Evolutionary conservation across 2,888 invertebrate genomes (phyloP).

Genomic region (Chelonus formosanus): DNA sequence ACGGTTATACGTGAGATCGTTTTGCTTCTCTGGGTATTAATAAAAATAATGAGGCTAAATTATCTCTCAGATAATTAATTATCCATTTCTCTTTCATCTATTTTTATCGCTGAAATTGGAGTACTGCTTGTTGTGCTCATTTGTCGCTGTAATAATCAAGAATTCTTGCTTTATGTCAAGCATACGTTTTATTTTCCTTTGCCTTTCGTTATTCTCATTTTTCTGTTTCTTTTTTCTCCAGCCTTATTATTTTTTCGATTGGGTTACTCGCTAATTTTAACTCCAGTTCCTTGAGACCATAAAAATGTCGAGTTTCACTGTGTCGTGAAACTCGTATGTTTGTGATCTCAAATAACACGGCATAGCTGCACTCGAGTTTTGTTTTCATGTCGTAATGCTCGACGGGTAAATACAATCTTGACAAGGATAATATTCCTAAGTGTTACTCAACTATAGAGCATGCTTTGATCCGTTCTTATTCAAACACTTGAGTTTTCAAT

Average conservation of each 20-base stretch:
- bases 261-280: too few relatives aligned
- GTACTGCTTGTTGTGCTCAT: too few relatives aligned
- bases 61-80: conserved; percentile 14
- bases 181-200: too few relatives aligned
- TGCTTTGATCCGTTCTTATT: conserved; percentile 56
- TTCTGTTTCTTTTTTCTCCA: too few relatives aligned
- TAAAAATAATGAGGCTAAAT: conserved; percentile 27
- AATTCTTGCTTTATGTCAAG: too few relatives aligned
- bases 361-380: conserved; percentile 16
- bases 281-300: too few relatives aligned
- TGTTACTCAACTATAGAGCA: conserved; percentile 48
- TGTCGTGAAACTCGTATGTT: too few relatives aligned
- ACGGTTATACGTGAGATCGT: conserved; percentile 8
- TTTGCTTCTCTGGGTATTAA: conserved; percentile 18
- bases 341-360: too few relatives aligned
- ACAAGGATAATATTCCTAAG: conserved; percentile 29
- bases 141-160: too few relatives aligned
- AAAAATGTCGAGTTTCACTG: too few relatives aligned
- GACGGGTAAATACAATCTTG: conserved; percentile 54
- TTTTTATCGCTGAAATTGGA: not conserved
- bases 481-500: conserved; percentile 57
- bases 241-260: too few relatives aligned
- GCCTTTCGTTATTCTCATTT: too few relatives aligned
- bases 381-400: conserved; percentile 43
- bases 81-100: conserved; percentile 10